A percentile compares a stretch with the other conserved stretches of the same genome.
Conservation (phyloP, 2,888 invertebrate genomes). For the Creontiades dilutus region DNA sequence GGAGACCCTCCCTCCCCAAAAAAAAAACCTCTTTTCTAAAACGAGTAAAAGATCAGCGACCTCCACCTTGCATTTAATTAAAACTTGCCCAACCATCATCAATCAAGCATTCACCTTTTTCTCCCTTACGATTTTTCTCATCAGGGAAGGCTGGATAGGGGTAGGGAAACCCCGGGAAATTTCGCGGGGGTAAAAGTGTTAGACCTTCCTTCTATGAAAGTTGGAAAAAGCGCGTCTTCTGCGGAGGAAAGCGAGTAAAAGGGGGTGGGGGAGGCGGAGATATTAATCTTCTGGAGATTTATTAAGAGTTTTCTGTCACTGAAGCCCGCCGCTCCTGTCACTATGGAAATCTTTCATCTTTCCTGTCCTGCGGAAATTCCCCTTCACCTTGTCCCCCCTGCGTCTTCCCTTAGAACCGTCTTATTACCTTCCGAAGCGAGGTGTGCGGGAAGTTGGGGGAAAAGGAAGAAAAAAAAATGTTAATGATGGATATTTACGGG, state of each 20-base stretch:
- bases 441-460: slow-evolving; percentile 21
- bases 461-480: slow-evolving; percentile 1
- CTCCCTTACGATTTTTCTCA: slow-evolving; percentile 48
- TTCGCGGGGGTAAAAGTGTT: slow-evolving; percentile 29
- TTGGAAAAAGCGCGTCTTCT: slow-evolving; percentile 23
- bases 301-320: slow-evolving; percentile 73
- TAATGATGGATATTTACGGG: slow-evolving; percentile 52
- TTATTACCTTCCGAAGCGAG: slow-evolving; percentile 24
- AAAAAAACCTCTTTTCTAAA: background rate
- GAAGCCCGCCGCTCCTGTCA: slow-evolving; percentile 69
- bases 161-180: background rate
- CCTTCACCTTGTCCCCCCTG: background rate
- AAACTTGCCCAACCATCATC: slow-evolving; percentile 56
- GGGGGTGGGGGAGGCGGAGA: background rate
- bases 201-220: slow-evolving; percentile 9
- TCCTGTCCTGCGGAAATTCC: slow-evolving; percentile 27
- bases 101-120: slow-evolving; percentile 59
- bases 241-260: too few relatives aligned
- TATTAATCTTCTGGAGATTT: slow-evolving; percentile 73
- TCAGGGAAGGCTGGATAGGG: slow-evolving; percentile 28
- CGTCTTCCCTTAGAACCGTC: slow-evolving; percentile 34
- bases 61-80: slow-evolving; percentile 63
- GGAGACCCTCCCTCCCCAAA: background rate
- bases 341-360: slow-evolving; percentile 72
- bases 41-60: slow-evolving; percentile 35